Conservation (phyloP, 2,797 vertebrate genomes). For the Octomys mimax region DNA sequence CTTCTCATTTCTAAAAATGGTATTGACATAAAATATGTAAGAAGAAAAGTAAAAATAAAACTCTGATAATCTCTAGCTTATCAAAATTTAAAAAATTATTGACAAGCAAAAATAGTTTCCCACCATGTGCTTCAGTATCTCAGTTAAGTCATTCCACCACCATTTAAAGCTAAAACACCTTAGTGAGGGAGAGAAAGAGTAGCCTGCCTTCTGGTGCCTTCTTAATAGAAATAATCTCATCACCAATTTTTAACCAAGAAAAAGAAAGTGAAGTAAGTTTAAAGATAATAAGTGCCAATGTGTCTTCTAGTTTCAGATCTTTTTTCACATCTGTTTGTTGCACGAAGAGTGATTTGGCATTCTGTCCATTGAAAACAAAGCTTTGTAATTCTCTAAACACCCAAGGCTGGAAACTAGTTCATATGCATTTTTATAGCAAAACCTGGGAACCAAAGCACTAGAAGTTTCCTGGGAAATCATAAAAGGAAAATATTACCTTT, state of each 20-base stretch:
- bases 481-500: constrained; percentile 71
- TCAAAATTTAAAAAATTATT: constrained; percentile 25
- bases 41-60: constrained; percentile 42
- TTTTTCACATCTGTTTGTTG: constrained; percentile 57
- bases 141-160: background rate
- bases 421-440: constrained; percentile 62
- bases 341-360: constrained; percentile 58
- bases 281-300: constrained; percentile 59
- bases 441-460: constrained; percentile 51
- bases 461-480: constrained; percentile 63
- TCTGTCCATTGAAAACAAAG: constrained; percentile 72
- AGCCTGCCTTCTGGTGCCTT: background rate
- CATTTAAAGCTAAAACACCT: background rate
- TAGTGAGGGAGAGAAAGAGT: background rate
- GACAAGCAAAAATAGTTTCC: background rate
- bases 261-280: constrained; percentile 60
- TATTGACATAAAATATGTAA: background rate
- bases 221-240: constrained; percentile 51
- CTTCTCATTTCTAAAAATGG: background rate
- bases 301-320: constrained; percentile 58
- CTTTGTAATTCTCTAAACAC: constrained; percentile 73
- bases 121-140: background rate
- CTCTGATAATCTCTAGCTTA: background rate
- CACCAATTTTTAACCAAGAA: constrained; percentile 51
- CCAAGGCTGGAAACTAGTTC: constrained; percentile 58